These are phyloP conservation scores for Ceratothoa steindachneri DNA, from an alignment of 2,888 invertebrate genomes.

Conservation along the genomic window DNA sequence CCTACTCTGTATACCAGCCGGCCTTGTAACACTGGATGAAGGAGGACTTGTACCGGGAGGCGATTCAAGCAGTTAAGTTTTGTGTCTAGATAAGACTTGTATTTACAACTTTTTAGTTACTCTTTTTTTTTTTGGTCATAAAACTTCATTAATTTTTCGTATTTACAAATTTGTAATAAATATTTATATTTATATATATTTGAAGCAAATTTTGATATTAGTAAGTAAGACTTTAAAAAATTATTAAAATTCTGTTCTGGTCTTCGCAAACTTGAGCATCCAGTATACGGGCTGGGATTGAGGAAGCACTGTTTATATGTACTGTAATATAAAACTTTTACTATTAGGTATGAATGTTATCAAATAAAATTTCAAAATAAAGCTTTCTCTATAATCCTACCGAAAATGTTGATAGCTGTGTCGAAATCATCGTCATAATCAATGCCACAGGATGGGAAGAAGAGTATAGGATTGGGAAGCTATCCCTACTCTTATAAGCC, in stretches of 20 bases:
- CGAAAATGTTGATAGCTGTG: too few relatives aligned
- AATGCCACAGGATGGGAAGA: not conserved
- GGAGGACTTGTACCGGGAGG: not conserved
- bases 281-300: slow-evolving; percentile 16
- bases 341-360: slow-evolving; percentile 49
- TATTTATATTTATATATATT: not conserved
- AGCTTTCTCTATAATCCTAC: not conserved
- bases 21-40: slow-evolving; percentile 8
- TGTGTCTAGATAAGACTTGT: too few relatives aligned
- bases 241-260: not conserved
- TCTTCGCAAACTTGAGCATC: not conserved
- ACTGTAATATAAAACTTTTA: slow-evolving; percentile 48
- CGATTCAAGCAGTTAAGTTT: too few relatives aligned
- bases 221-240: not conserved
- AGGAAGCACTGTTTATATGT: slow-evolving; percentile 48
- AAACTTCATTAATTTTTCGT: not conserved
- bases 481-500: too few relatives aligned
- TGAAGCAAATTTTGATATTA: not conserved
- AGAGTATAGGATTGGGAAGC: too few relatives aligned
- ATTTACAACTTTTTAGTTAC: not conserved
- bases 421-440: not conserved
- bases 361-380: slow-evolving; percentile 40
- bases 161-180: not conserved
- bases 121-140: not conserved
- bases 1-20: slow-evolving; percentile 39